These are phyloP conservation scores for Barbus barbus DNA, from an alignment of 2,113 vertebrate species.

Conservation along the genomic window DNA sequence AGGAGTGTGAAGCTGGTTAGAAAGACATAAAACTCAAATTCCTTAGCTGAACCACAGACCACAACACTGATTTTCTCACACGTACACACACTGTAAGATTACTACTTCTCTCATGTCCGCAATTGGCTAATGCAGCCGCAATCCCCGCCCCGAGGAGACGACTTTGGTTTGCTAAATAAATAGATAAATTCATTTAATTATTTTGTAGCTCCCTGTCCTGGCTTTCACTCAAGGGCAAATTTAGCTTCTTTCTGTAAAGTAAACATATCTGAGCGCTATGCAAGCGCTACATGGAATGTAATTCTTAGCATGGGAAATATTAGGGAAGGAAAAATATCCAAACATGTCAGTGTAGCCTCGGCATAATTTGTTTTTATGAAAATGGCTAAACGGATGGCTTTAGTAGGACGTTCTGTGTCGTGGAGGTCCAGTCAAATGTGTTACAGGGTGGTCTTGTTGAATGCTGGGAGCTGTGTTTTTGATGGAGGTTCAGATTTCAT, in stretches of 20 bases:
- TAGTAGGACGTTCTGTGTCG: not conserved
- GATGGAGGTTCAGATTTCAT: constrained; percentile 69
- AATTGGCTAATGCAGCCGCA: not conserved
- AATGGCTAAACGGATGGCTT: not conserved
- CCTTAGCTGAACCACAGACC: constrained; percentile 48
- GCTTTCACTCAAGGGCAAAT: constrained; percentile 27
- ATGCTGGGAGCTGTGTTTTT: constrained; percentile 69
- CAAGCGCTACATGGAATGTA: constrained; percentile 29
- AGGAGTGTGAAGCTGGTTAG: constrained; percentile 4
- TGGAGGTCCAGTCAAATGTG: constrained; percentile 33
- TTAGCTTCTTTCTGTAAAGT: constrained; percentile 27
- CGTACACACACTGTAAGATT: not conserved
- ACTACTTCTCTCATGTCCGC: not conserved
- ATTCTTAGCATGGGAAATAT: constrained; percentile 25
- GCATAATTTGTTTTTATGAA: constrained; percentile 24
- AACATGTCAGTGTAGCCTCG: not conserved
- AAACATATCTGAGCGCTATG: constrained; percentile 35
- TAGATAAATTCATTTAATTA: constrained; percentile 35
- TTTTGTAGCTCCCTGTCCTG: constrained; percentile 28
- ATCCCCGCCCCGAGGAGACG: not conserved
- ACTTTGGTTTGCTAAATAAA: constrained; percentile 44
- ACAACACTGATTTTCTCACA: constrained; percentile 39
- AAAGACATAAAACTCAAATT: constrained; percentile 33
- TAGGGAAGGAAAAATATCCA: constrained; percentile 9
- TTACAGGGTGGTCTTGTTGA: constrained; percentile 66